Conservation (phyloP, 2,888 invertebrate species). For the Eucera pruinosa region DNA sequence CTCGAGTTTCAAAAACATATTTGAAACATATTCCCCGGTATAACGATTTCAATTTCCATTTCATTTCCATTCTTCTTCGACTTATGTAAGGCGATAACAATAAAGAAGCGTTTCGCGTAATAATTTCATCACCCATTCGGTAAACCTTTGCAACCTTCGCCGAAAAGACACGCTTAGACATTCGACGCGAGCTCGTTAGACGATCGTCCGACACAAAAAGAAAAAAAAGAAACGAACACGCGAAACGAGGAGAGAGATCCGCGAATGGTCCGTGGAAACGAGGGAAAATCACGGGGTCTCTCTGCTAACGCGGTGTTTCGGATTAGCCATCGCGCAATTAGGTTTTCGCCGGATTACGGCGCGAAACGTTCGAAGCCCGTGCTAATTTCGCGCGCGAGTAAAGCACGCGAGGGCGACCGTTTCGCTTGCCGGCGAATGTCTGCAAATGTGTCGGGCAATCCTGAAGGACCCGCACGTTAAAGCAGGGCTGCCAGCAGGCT, state of each 20-base stretch:
- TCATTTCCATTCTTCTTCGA: no score
- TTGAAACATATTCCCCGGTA: no score
- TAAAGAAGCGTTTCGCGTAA: no score
- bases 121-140: no score
- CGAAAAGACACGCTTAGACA: constrained; percentile 5
- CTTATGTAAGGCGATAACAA: no score
- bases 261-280: no score
- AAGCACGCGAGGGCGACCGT: constrained; percentile 37
- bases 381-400: constrained; percentile 22
- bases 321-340: constrained; percentile 44
- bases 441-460: constrained; percentile 20
- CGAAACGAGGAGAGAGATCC: no score
- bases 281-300: background rate
- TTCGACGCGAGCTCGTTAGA: constrained; percentile 7
- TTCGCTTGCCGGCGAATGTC: constrained; percentile 20
- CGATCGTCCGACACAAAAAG: background rate
- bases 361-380: constrained; percentile 28
- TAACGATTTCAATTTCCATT: no score
- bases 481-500: background rate
- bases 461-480: constrained; percentile 15
- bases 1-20: no score
- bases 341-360: constrained; percentile 23
- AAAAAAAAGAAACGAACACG: no score
- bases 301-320: background rate
- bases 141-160: no score